Percentiles rank a stretch among this genome's conserved stretches.
Evolutionary conservation across 2,888 invertebrate species (phyloP).

Genomic region (Fragum fragum): DNA sequence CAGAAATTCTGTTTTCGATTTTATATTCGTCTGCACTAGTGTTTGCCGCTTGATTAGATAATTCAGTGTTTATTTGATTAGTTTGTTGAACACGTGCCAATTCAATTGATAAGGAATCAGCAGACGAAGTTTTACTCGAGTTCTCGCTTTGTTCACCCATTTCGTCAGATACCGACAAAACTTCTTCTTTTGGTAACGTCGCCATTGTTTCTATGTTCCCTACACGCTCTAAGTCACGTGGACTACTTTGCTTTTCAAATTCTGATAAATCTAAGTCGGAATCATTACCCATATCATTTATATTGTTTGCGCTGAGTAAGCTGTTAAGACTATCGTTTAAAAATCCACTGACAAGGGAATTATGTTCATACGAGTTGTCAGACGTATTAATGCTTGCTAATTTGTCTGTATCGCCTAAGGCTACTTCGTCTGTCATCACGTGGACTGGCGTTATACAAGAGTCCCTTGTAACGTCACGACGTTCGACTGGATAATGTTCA

Average conservation of each 20-base stretch:
- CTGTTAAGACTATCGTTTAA: conserved; percentile 63
- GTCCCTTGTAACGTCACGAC: conserved; percentile 25
- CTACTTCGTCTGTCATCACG: not conserved
- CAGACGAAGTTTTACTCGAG: conserved; percentile 39
- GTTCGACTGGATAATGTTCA: conserved; percentile 40
- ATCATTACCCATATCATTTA: conserved; percentile 15
- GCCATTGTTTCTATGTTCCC: not conserved
- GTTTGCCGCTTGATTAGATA: conserved; percentile 32
- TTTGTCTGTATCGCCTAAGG: conserved; percentile 36
- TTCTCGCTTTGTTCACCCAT: not conserved
- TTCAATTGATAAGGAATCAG: conserved; percentile 45
- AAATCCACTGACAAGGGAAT: conserved; percentile 63
- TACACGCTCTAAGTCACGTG: not conserved
- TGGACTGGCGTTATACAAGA: conserved; percentile 18
- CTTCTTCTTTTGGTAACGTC: not conserved
- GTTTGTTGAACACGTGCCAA: conserved; percentile 28
- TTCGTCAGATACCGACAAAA: not conserved
- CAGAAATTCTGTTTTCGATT: conserved; percentile 19
- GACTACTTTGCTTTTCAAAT: not conserved
- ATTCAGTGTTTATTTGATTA: conserved; percentile 29
- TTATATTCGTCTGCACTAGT: conserved; percentile 21
- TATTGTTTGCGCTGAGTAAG: conserved; percentile 54
- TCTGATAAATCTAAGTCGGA: conserved; percentile 18
- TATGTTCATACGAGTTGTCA: conserved; percentile 48
- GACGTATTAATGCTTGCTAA: conserved; percentile 40